phyloP scores from a whole-genome alignment of 1,140 invertebrate species.

The Rhizoglyphus robini region DNA sequence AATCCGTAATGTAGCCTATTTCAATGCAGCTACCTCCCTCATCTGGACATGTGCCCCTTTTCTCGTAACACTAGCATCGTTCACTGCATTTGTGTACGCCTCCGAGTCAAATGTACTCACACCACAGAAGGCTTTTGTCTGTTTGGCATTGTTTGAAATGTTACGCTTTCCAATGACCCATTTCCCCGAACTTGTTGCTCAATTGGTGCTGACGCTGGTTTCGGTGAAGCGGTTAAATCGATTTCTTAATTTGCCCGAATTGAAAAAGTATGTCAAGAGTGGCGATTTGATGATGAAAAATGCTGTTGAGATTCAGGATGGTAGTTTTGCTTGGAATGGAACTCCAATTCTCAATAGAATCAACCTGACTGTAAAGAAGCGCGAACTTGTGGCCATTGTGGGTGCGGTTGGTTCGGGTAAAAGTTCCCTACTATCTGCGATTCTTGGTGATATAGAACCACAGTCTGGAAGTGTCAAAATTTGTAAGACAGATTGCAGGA shows the following conservation, averaged over 20 bases:
- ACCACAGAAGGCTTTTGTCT: too few relatives aligned
- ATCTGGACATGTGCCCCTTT: slow-evolving; percentile 31
- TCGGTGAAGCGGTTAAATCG: slow-evolving; percentile 70
- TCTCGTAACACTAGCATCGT: slow-evolving; percentile 31
- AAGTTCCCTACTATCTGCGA: slow-evolving; percentile 37
- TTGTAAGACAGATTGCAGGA: slow-evolving; percentile 29
- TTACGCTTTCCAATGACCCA: slow-evolving; percentile 46
- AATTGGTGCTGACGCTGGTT: slow-evolving; percentile 36
- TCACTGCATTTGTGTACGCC: slow-evolving; percentile 36
- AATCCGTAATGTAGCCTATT: slow-evolving; percentile 21
- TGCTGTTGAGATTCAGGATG: slow-evolving; percentile 18
- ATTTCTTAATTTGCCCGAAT: slow-evolving; percentile 67
- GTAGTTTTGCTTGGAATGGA: slow-evolving; percentile 9
- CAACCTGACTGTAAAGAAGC: slow-evolving; percentile 23
- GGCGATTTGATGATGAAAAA: slow-evolving; percentile 27
- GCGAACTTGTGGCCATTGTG: slow-evolving; percentile 37
- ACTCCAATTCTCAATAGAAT: slow-evolving; percentile 21
- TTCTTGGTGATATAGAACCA: slow-evolving; percentile 38
- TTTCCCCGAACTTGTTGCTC: slow-evolving; percentile 27
- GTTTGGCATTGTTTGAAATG: slow-evolving; percentile 49
- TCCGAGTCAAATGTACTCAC: slow-evolving; percentile 38
- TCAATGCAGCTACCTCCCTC: slow-evolving; percentile 22
- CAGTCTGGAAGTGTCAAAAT: slow-evolving; percentile 26
- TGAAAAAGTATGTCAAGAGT: slow-evolving; percentile 19
- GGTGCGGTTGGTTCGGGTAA: slow-evolving; percentile 41